Base-by-base conservation (phyloP, 1,140 invertebrate genomes). In the Nasonia giraulti region DNA sequence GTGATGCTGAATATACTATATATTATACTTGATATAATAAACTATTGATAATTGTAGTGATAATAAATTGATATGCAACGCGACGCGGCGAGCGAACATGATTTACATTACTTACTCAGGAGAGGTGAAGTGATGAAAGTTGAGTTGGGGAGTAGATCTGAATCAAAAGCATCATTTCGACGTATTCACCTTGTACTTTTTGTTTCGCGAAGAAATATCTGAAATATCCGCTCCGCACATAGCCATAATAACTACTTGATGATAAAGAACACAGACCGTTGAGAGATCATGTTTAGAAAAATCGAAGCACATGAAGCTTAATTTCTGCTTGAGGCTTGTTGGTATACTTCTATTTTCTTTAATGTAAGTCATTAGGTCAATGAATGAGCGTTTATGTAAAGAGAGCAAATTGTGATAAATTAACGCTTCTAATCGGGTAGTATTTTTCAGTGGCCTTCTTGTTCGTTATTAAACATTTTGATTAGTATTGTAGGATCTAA, bases 1-100 rank as follows among this genome's bases (percentile, higher is more conserved):
- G 92, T 93, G 92, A 93, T 93, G 92, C 91, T 92, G 91, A 92
- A 91, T 91, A 92, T 92, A 92, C 88, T 90, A 91, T 90, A 90
- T 85, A 88, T 83, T 82, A 66, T 80, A 80, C 55, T 81, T 82
- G 80, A 77, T 90, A 89, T 85, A 87, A 87, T 87, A 87, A 87
- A 86, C 83, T 89, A 89, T 86, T 88, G 84, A 84, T 78, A 87
- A 89, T 87, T 80, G 75, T 89, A 88, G 85, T 88, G 84, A 88
- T 89, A 89, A 88, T 75, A 86, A 86, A 78, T 77, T 50, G 73
- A 78, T 82, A 81, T 69, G 2, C 27, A 74, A 78, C 47, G 75
- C 44, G 82, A 71, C 31, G 74, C 82, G 31, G 20, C 40, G 17
- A 31, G 50, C 31, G 33, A 75, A 40, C 31, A 73, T 44, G 37